A percentile compares a stretch with the other conserved stretches of the same genome.
Conservation (phyloP, 2,113 vertebrate genomes). For the Orientallactaga bullata region DNA sequence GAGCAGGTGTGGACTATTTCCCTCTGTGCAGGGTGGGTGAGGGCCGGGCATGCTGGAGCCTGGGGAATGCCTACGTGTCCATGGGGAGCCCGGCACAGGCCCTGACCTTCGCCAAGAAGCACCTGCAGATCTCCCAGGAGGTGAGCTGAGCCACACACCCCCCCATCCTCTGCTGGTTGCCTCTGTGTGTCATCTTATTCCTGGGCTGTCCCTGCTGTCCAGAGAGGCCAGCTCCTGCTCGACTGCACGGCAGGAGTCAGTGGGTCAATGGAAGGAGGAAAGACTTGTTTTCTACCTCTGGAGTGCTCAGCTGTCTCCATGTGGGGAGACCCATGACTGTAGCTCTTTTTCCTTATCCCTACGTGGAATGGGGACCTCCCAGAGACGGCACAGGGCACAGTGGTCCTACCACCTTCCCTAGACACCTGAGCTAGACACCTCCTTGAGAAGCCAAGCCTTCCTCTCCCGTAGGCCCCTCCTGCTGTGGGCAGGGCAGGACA, state of each 20-base stretch:
- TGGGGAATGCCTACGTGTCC: constrained; percentile 96
- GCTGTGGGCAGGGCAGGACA: neutral
- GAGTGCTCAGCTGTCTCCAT: too few relatives aligned
- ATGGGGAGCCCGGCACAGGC: constrained; percentile 95
- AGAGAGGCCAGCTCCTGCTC: accelerated
- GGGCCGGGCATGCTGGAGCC: constrained; percentile 97
- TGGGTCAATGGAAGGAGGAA: neutral
- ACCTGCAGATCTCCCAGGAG: constrained; percentile 97
- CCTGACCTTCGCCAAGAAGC: constrained; percentile 93
- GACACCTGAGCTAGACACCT: too few relatives aligned
- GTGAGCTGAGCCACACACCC: constrained; percentile 82
- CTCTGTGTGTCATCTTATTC: accelerated
- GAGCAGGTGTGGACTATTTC: neutral
- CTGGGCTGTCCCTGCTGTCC: accelerated
- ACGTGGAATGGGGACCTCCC: too few relatives aligned
- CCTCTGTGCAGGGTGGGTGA: constrained; percentile 93
- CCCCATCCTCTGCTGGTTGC: neutral
- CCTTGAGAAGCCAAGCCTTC: neutral
- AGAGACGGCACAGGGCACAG: neutral
- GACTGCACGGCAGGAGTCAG: neutral
- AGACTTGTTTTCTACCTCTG: neutral
- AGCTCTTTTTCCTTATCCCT: neutral
- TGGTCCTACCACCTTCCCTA: accelerated
- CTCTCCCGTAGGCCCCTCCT: neutral
- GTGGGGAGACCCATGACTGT: accelerated